A percentile compares a stretch with the other conserved stretches of the same genome.
phyloP scores from a whole-genome alignment of 2,888 invertebrate species.

The Polydrusus cervinus region DNA sequence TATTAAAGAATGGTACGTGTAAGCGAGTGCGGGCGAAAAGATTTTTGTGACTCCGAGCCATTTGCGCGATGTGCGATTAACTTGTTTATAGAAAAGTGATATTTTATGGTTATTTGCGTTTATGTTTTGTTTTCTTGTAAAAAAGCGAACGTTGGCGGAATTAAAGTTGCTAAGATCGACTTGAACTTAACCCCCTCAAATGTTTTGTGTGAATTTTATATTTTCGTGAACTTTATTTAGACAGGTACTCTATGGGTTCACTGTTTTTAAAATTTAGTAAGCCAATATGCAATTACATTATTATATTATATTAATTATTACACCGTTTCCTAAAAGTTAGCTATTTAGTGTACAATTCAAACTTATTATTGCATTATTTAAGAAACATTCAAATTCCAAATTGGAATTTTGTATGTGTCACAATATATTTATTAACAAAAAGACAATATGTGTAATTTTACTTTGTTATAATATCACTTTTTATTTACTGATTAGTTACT shows the following conservation, averaged over 20 bases:
- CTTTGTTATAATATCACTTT: too few species aligned
- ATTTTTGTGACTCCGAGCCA: slow-evolving; percentile 67
- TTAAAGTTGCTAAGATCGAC: neutral
- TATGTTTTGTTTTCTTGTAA: slow-evolving; percentile 12
- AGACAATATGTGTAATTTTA: too few species aligned
- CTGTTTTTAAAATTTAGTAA: neutral
- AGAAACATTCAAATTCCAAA: too few species aligned
- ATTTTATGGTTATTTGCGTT: slow-evolving; percentile 41
- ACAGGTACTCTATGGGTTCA: neutral
- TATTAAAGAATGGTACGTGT: slow-evolving; percentile 98
- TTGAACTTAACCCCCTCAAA: slow-evolving; percentile 4
- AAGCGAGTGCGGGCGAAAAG: slow-evolving; percentile 62
- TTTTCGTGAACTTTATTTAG: neutral
- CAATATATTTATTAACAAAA: too few species aligned
- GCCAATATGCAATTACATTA: too few species aligned
- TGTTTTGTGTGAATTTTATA: slow-evolving; percentile 18
- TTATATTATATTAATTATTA: too few species aligned
- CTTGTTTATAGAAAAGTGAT: slow-evolving; percentile 52
- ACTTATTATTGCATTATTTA: too few species aligned
- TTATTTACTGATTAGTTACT: too few species aligned
- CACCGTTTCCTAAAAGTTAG: too few species aligned
- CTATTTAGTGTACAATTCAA: too few species aligned
- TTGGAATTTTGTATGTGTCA: too few species aligned
- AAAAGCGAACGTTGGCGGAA: neutral
- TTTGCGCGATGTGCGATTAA: slow-evolving; percentile 44